phyloP scores from a whole-genome alignment of 2,797 vertebrate genomes.

The Emydoidea blandingii region DNA sequence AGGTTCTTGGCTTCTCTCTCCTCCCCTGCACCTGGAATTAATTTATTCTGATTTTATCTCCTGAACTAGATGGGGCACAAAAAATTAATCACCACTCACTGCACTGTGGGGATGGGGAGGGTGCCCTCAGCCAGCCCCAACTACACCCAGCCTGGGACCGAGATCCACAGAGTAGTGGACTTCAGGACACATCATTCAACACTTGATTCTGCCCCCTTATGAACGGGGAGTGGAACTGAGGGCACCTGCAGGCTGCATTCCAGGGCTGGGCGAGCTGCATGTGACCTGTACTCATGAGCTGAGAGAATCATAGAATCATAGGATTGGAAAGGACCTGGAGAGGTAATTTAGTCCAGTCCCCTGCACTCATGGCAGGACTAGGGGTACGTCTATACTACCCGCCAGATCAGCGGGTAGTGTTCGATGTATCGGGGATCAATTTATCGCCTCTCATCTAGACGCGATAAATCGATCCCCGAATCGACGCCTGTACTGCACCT shows the following conservation, averaged over 20 bases:
- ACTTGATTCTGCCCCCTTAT: not conserved
- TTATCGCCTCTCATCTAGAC: too few relatives aligned
- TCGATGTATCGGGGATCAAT: too few relatives aligned
- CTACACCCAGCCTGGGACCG: not conserved
- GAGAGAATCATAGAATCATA: rapidly evolving
- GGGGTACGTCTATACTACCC: too few relatives aligned
- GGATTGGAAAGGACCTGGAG: too few relatives aligned
- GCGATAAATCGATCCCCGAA: too few relatives aligned
- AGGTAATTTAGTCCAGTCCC: too few relatives aligned
- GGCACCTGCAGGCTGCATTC: too few relatives aligned
- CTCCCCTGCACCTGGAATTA: not conserved
- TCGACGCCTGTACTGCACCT: too few relatives aligned
- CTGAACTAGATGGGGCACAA: not conserved
- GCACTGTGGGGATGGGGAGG: not conserved
- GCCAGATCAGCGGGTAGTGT: too few relatives aligned
- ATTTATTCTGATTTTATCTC: not conserved
- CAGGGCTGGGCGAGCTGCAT: not conserved
- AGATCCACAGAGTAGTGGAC: not conserved
- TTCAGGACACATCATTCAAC: not conserved
- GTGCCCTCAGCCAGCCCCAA: not conserved
- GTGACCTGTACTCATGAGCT: not conserved
- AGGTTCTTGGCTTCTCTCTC: not conserved
- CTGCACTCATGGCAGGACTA: too few relatives aligned
- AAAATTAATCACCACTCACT: not conserved
- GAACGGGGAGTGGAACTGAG: not conserved